These are phyloP conservation scores for Siderastrea siderea DNA, from an alignment of 92 coral and sea anemone species.

Conservation along the genomic window DNA sequence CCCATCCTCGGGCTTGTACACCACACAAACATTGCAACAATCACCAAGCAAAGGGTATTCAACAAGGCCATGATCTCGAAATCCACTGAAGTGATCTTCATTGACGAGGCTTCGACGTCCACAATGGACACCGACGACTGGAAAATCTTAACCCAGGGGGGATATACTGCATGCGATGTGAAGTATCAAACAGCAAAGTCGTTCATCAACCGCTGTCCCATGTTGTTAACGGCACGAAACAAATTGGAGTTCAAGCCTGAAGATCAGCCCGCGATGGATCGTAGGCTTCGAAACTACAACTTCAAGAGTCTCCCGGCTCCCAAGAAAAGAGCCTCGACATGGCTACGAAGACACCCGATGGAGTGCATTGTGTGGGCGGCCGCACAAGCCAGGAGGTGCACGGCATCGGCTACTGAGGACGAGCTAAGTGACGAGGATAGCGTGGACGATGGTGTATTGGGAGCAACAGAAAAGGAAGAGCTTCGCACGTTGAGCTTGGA, in stretches of 20 bases:
- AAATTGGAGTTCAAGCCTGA: constrained; percentile 22
- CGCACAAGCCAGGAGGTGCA: neutral
- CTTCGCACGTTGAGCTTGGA: neutral
- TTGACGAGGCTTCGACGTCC: constrained; percentile 28
- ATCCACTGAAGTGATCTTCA: constrained; percentile 4
- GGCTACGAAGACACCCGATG: no score
- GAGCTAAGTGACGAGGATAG: neutral
- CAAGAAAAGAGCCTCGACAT: no score
- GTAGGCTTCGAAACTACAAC: neutral
- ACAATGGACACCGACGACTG: constrained; percentile 51
- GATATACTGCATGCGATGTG: neutral
- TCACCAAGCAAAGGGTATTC: no score
- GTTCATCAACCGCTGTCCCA: constrained; percentile 12
- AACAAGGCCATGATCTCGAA: no score
- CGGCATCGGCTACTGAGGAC: neutral
- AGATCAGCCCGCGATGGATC: neutral
- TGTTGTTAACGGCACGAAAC: constrained; percentile 37
- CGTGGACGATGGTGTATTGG: neutral
- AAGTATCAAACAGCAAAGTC: constrained; percentile 21
- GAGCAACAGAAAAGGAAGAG: neutral
- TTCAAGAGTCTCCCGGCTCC: no score
- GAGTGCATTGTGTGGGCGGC: neutral
- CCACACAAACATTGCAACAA: constrained; percentile 8
- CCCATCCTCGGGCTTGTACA: constrained; percentile 39
- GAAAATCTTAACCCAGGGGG: constrained; percentile 40